Evolutionary conservation across 2,113 vertebrate genomes (phyloP), one percentile per base, ranked within the genome.

Genomic region (Sisor rabdophorus): DNA sequence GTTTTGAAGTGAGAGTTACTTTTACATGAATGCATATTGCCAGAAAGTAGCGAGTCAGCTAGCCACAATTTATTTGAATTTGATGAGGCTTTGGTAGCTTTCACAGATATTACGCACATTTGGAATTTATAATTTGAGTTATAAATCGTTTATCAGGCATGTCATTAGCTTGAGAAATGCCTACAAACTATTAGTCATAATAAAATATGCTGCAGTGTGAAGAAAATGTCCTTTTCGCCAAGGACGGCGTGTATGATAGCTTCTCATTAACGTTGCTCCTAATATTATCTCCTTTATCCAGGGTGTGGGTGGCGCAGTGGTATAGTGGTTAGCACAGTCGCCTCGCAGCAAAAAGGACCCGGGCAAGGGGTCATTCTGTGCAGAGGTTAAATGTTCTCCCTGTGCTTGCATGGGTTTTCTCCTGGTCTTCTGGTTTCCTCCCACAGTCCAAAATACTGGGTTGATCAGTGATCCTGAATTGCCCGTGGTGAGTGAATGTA

Each of bases 1-100:
- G 28, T 44, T 78, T 80, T 82, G 78, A 82, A 80, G 83, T 78
- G 53, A 19, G 16, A 52, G 59, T 78, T 71, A 73, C 61, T 64
- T 44, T 44, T 44, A 44, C 68, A 40, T 28, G 26, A 67, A 40
- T 26, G 61, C 44, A 76, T 80, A 60, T 52, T 50, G 48, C 67
- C 69, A 76, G 60, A 54, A 73, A 28, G 47, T n/a, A 63, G 26
- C 16, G 2, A 19, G 63, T 76, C 40, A 48, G 7, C 47, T n/a
- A 28, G 22, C 5, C 20, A 22, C 4, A 1, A 19, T 12, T 44
- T 56, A 22, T 22, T 61, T 30, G 11, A 28, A 74, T 4, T 16
- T 3, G 40, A 15, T 20, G 10, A 15, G 52, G 36, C 17, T 56
- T 2, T 22, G 24, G 59, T 4, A 54, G 47, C 26, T 11, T 19